Evolutionary conservation across 2,888 invertebrate genomes (phyloP).

Genomic region (Dinocampus coccinellae): DNA sequence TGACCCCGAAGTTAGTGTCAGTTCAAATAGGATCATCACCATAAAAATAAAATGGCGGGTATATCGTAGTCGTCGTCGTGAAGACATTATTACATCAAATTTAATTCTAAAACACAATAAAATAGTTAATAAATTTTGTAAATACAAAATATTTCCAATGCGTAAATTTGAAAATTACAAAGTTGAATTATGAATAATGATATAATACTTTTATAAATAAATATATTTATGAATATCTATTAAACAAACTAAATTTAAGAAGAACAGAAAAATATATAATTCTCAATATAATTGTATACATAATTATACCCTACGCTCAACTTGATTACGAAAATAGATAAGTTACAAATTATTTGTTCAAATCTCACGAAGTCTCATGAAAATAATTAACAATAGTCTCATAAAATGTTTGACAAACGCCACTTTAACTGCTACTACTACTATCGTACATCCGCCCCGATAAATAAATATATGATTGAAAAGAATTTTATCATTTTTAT

Average conservation of each 20-base stretch:
- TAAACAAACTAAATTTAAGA: too few species aligned
- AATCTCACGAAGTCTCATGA: background rate
- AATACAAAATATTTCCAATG: too few species aligned
- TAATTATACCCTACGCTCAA: background rate
- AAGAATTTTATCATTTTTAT: background rate
- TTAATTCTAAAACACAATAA: conserved; percentile 4
- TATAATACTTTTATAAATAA: too few species aligned
- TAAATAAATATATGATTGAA: background rate
- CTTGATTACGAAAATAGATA: background rate
- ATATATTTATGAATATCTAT: too few species aligned
- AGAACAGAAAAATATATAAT: too few species aligned
- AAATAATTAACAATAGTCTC: background rate
- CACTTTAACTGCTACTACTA: too few species aligned
- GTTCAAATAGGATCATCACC: background rate
- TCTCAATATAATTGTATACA: too few species aligned
- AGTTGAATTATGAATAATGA: too few species aligned
- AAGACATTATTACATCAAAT: conserved; percentile 7
- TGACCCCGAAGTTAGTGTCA: background rate
- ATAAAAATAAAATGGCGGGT: background rate
- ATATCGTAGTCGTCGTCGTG: background rate
- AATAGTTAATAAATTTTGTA: too few species aligned
- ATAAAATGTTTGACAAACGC: background rate
- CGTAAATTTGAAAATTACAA: too few species aligned
- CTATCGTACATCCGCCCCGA: too few species aligned
- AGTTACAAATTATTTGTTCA: background rate